Percentiles rank a stretch among this genome's conserved stretches.
Conservation (phyloP, 2,113 vertebrate species). For the Elanus axillaris region DNA sequence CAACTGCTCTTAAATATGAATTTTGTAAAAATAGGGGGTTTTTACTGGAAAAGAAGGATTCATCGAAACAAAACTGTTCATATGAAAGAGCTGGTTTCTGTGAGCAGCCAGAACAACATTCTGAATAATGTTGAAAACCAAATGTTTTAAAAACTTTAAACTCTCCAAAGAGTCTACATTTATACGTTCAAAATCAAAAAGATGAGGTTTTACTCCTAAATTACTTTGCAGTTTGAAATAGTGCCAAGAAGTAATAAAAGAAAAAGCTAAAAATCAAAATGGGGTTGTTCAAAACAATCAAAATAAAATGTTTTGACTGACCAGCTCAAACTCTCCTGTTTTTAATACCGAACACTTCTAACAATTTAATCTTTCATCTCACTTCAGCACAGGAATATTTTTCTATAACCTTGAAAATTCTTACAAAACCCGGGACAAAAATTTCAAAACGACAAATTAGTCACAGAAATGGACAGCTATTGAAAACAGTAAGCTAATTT, state of each 20-base stretch:
- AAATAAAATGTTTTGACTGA: neutral
- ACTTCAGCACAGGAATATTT: neutral
- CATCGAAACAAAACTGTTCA: neutral
- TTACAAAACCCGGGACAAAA: neutral
- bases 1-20: neutral
- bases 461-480: neutral
- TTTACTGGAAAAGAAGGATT: neutral
- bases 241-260: neutral
- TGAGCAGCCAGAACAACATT: neutral
- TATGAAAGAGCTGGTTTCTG: neutral
- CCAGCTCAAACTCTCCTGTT: neutral
- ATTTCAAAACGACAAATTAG: neutral
- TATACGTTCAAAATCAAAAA: neutral
- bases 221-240: neutral
- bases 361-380: neutral
- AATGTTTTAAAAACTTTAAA: neutral
- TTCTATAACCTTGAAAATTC: neutral
- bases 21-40: neutral
- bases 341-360: neutral
- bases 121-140: neutral
- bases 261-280: neutral
- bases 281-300: neutral
- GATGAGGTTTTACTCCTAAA: accelerated
- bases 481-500: neutral
- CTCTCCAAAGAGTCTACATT: neutral